Evolutionary conservation across 1,140 invertebrate species (phyloP).

Genomic region (Oedothorax gibbosus): DNA sequence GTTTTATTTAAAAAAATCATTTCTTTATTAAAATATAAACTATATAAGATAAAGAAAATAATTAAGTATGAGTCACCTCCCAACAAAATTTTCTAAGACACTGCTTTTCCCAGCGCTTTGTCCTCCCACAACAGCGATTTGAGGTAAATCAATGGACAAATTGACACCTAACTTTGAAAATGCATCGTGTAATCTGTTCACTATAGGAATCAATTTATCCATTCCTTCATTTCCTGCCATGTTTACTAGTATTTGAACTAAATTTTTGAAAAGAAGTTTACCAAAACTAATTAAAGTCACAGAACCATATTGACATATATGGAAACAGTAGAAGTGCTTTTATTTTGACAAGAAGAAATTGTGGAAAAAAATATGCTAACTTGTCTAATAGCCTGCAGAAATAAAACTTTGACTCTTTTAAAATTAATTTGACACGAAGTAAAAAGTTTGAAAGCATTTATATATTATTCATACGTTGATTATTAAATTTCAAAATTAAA

Average conservation of each 20-base stretch:
- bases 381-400: background rate
- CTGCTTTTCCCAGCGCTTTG: conserved; percentile 99
- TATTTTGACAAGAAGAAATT: background rate
- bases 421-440: no score
- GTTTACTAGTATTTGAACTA: conserved; percentile 16
- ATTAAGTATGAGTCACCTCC: conserved; percentile 81
- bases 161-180: conserved; percentile 97
- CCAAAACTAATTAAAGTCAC: conserved; percentile 39
- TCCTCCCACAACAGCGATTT: conserved; percentile 99
- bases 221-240: conserved; percentile 83
- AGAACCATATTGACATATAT: conserved; percentile 50
- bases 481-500: background rate
- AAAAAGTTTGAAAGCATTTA: no score
- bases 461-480: background rate
- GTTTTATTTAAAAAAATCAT: no score
- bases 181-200: conserved; percentile 99
- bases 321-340: conserved; percentile 24
- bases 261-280: conserved; percentile 29
- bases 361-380: background rate
- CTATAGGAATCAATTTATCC: conserved; percentile 98
- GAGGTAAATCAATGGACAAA: conserved; percentile 97
- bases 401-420: no score
- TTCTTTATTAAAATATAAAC: no score
- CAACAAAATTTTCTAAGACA: conserved; percentile 99
- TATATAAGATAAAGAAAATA: background rate